A percentile compares a stretch with the other conserved stretches of the same genome.
These are phyloP conservation scores for Drosophila peninsularis DNA, from an alignment of 2,888 invertebrate species.

Conservation along the genomic window DNA sequence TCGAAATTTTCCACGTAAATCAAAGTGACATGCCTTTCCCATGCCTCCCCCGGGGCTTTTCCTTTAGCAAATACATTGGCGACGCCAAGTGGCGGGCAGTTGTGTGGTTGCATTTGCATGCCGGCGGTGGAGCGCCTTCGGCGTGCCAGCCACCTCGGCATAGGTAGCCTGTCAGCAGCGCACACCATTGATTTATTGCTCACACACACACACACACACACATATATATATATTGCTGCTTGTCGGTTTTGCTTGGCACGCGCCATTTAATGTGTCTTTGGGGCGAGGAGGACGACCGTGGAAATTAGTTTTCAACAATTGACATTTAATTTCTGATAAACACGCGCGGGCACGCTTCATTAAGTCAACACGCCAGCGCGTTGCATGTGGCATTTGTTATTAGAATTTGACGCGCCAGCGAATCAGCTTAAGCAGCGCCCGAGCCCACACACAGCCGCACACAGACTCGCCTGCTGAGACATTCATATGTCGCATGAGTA, in stretches of 20 bases:
- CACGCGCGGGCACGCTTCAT: conserved; percentile 78
- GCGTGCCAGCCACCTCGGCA: conserved; percentile 44
- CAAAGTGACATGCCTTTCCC: conserved; percentile 68
- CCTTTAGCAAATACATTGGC: conserved; percentile 29
- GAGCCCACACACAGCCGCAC: not conserved
- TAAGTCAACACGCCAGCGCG: conserved; percentile 78
- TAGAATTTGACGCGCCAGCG: conserved; percentile 58
- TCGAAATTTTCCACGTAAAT: conserved; percentile 65
- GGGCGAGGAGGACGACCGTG: conserved; percentile 20
- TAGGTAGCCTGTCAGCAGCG: conserved; percentile 65
- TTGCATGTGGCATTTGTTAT: conserved; percentile 75
- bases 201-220: conserved; percentile 8
- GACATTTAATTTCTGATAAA: conserved; percentile 82
- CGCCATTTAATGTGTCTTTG: conserved; percentile 62
- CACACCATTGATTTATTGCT: conserved; percentile 67
- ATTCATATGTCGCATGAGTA: conserved; percentile 15
- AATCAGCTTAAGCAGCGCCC: conserved; percentile 35
- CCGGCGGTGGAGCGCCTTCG: conserved; percentile 17
- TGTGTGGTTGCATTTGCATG: conserved; percentile 46
- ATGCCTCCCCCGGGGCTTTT: conserved; percentile 14
- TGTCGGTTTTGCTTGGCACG: conserved; percentile 56
- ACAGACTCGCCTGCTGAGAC: not conserved
- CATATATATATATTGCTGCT: not conserved
- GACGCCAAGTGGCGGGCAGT: conserved; percentile 27
- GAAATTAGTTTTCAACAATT: conserved; percentile 79